These are phyloP conservation scores for Zelleria hepariella DNA, from an alignment of 2,888 invertebrate species.

Conservation along the genomic window DNA sequence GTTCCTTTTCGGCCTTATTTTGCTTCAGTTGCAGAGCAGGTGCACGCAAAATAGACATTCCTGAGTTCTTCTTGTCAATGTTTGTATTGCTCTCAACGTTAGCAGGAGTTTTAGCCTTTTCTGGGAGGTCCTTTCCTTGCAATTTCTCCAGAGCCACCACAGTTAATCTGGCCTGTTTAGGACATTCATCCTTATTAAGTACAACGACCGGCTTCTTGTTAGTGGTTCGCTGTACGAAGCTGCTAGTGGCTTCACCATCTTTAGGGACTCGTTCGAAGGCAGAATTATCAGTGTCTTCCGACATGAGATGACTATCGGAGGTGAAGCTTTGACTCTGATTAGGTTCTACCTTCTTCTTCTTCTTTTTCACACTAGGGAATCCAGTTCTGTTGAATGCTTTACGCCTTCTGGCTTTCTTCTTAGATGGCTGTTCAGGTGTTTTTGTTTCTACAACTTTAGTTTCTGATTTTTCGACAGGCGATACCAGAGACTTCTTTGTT, in stretches of 20 bases:
- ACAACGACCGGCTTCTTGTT: slow-evolving; percentile 58
- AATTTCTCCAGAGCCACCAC: slow-evolving; percentile 74
- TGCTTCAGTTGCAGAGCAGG: slow-evolving; percentile 58
- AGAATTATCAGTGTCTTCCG: slow-evolving; percentile 56
- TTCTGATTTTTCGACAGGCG: slow-evolving; percentile 36
- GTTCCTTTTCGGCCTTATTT: slow-evolving; percentile 50
- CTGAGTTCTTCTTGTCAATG: slow-evolving; percentile 31
- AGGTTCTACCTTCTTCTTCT: slow-evolving; percentile 77
- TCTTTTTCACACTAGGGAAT: slow-evolving; percentile 87
- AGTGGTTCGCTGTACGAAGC: slow-evolving; percentile 75
- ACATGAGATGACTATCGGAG: slow-evolving; percentile 50
- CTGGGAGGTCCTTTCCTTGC: slow-evolving; percentile 57
- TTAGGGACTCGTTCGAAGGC: slow-evolving; percentile 79
- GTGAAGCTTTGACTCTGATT: slow-evolving; percentile 27
- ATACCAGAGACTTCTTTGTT: slow-evolving; percentile 33
- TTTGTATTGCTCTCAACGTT: slow-evolving; percentile 13
- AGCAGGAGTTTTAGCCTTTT: slow-evolving; percentile 18
- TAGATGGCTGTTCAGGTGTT: slow-evolving; percentile 25
- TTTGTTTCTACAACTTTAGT: slow-evolving; percentile 30
- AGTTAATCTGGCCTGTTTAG: slow-evolving; percentile 69
- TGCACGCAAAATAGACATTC: slow-evolving; percentile 52
- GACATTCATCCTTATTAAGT: slow-evolving; percentile 64
- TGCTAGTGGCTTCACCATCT: slow-evolving; percentile 77
- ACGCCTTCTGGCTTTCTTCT: slow-evolving; percentile 74
- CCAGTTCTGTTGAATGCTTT: slow-evolving; percentile 90